Evolutionary conservation across 2,113 vertebrate species (phyloP).

Genomic region (Anguilla rostrata): DNA sequence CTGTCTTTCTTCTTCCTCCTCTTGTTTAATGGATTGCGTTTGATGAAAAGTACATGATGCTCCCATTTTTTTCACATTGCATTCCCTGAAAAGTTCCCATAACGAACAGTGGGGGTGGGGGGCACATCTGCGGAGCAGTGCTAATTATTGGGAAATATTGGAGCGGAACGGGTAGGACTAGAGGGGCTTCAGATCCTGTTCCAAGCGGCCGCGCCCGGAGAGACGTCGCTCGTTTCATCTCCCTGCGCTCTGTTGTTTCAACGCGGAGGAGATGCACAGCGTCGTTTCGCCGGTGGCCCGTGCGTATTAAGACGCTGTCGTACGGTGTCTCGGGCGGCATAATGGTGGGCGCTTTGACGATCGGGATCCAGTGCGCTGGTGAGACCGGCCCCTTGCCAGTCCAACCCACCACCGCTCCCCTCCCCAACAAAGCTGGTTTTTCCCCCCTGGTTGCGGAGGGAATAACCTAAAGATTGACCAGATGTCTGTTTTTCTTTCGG

Average conservation of each 20-base stretch:
- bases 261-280: slow-evolving; percentile 23
- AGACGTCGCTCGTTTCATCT: slow-evolving; percentile 65
- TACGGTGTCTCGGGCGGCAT: slow-evolving; percentile 36
- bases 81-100: slow-evolving; percentile 45
- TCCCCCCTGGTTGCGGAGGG: slow-evolving; percentile 9
- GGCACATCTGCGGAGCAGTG: slow-evolving; percentile 71
- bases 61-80: slow-evolving; percentile 39
- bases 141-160: slow-evolving; percentile 71
- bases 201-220: slow-evolving; percentile 66
- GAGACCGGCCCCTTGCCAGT: slow-evolving; percentile 1
- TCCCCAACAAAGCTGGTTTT: neutral
- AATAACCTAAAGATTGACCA: slow-evolving; percentile 19
- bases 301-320: slow-evolving; percentile 48
- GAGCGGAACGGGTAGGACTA: slow-evolving; percentile 52
- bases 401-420: no score
- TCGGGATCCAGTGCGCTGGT: slow-evolving; percentile 32
- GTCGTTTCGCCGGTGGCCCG: no score
- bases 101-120: slow-evolving; percentile 35
- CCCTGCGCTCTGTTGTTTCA: slow-evolving; percentile 50
- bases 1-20: slow-evolving; percentile 39
- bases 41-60: slow-evolving; percentile 71
- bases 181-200: slow-evolving; percentile 69
- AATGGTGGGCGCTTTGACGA: slow-evolving; percentile 26
- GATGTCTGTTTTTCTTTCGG: slow-evolving; percentile 34
- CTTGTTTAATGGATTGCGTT: slow-evolving; percentile 49